Percentiles rank a stretch among this genome's conserved stretches.
Conservation (phyloP, 2,797 vertebrate species). For the Epinephelus coioides region DNA sequence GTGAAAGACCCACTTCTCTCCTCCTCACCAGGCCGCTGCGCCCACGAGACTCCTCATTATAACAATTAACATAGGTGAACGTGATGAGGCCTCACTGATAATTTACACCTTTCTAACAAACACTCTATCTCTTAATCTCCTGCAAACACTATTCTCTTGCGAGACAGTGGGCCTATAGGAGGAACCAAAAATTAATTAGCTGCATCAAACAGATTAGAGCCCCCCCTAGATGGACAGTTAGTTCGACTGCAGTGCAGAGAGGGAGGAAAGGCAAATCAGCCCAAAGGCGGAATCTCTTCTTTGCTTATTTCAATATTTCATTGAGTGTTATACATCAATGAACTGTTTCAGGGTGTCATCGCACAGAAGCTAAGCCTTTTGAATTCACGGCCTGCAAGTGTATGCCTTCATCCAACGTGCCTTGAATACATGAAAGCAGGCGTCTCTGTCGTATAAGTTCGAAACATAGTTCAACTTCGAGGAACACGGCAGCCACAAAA, state of each 20-base stretch:
- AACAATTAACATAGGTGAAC: slow-evolving; percentile 93
- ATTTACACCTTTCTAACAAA: slow-evolving; percentile 96
- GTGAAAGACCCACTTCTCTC: slow-evolving; percentile 70
- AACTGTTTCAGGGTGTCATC: slow-evolving; percentile 75
- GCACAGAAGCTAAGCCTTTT: slow-evolving; percentile 68
- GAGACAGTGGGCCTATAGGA: slow-evolving; percentile 87
- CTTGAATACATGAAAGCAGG: slow-evolving; percentile 63
- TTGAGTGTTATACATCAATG: slow-evolving; percentile 80
- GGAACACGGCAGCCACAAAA: slow-evolving; percentile 19
- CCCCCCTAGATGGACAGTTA: slow-evolving; percentile 82
- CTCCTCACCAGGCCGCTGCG: slow-evolving; percentile 84
- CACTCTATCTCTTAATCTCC: slow-evolving; percentile 93
- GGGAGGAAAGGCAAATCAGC: slow-evolving; percentile 63
- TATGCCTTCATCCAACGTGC: slow-evolving; percentile 64
- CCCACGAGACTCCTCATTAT: slow-evolving; percentile 91
- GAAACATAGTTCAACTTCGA: slow-evolving; percentile 45
- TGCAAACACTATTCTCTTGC: slow-evolving; percentile 93
- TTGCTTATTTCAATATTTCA: slow-evolving; percentile 79
- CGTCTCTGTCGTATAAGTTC: slow-evolving; percentile 53
- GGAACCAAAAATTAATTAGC: slow-evolving; percentile 95
- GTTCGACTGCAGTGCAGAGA: slow-evolving; percentile 74
- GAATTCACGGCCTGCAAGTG: slow-evolving; percentile 61
- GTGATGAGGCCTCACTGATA: slow-evolving; percentile 90
- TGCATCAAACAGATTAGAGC: slow-evolving; percentile 92
- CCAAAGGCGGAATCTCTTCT: slow-evolving; percentile 45